These are phyloP conservation scores for Tenebrio molitor DNA, from an alignment of 1,140 invertebrate species.

Conservation along the genomic window DNA sequence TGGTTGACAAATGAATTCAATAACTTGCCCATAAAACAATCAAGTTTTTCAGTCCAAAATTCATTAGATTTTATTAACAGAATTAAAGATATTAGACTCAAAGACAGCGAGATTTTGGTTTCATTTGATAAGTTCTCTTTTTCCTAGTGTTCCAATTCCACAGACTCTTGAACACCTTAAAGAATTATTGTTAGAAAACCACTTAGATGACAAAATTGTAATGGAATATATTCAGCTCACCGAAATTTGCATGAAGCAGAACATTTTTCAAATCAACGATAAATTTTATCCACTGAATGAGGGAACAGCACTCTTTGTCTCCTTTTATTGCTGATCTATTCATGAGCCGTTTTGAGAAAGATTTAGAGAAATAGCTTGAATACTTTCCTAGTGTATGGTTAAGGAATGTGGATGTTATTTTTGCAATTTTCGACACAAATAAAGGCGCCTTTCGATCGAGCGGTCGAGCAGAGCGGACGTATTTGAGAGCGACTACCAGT, in stretches of 20 bases:
- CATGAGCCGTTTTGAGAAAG: neutral
- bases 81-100: neutral
- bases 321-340: neutral
- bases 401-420: no score
- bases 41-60: neutral
- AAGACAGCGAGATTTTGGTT: neutral
- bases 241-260: neutral
- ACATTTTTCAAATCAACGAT: neutral
- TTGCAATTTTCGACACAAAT: no score
- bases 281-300: neutral
- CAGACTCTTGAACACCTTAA: no score
- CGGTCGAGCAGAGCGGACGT: no score
- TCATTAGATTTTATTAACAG: neutral
- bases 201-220: no score
- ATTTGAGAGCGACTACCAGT: no score
- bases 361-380: neutral
- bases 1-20: no score
- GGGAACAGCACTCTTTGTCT: neutral
- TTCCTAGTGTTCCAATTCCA: no score
- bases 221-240: no score
- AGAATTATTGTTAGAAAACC: no score
- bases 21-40: neutral
- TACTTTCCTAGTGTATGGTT: no score
- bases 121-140: neutral
- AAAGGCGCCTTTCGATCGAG: no score